Evolutionary conservation across 1,140 invertebrate genomes (phyloP).

Genomic region (Heliconius melpomene): DNA sequence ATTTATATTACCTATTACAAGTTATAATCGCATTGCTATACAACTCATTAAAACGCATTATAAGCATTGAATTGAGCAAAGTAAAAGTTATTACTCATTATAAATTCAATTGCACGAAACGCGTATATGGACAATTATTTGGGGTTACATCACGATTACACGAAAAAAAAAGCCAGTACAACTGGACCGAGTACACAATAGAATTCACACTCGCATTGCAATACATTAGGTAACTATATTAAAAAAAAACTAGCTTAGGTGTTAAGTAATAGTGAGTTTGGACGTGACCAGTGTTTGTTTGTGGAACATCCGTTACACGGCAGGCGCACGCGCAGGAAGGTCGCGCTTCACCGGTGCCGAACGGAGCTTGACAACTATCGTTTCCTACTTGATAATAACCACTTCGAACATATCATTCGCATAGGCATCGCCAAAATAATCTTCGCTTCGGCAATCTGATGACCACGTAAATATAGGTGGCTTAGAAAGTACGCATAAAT

Average conservation of each 20-base stretch:
- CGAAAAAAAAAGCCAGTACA: conserved; percentile 21
- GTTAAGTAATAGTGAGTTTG: conserved; percentile 7
- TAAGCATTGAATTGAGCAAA: conserved; percentile 13
- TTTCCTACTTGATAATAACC: conserved; percentile 48
- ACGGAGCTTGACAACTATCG: conserved; percentile 58
- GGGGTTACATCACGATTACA: conserved; percentile 29
- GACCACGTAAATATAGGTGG: conserved; percentile 53
- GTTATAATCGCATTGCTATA: conserved; percentile 20
- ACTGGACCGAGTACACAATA: conserved; percentile 42
- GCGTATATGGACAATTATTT: conserved; percentile 25
- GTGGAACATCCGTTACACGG: conserved; percentile 63
- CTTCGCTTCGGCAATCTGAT: conserved; percentile 61
- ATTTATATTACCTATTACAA: not conserved
- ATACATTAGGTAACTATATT: conserved; percentile 41
- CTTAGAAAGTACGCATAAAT: conserved; percentile 72
- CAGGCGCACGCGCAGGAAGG: conserved; percentile 57
- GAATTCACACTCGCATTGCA: conserved; percentile 63
- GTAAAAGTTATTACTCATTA: conserved; percentile 28
- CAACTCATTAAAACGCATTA: conserved; percentile 10
- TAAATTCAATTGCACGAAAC: conserved; percentile 21
- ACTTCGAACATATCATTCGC: conserved; percentile 42
- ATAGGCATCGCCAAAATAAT: conserved; percentile 50
- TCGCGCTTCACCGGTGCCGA: conserved; percentile 74
- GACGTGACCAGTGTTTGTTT: conserved; percentile 31
- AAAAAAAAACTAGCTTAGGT: conserved; percentile 37